A percentile compares a stretch with the other conserved stretches of the same genome.
Conservation (phyloP, 2,888 invertebrate genomes). For the Ophioninae sp. region DNA sequence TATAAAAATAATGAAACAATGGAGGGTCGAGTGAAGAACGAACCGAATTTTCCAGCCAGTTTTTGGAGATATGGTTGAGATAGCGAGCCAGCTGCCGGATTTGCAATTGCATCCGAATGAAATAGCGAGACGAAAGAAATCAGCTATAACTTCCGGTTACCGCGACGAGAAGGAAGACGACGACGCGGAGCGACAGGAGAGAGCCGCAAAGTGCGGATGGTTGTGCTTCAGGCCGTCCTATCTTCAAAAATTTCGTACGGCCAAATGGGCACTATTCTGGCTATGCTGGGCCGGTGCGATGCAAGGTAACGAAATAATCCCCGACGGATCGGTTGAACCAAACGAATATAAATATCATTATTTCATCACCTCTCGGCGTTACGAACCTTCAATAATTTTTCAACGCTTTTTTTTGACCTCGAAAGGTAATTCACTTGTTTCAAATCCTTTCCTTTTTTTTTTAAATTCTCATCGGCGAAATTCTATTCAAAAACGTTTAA, state of each 20-base stretch:
- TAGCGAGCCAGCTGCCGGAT: constrained; percentile 70
- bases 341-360: background rate
- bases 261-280: constrained; percentile 91
- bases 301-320: constrained; percentile 84
- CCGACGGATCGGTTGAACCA: no score
- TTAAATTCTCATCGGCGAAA: no score
- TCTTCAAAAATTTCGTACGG: constrained; percentile 87
- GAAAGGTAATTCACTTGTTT: no score
- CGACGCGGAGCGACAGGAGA: constrained; percentile 53
- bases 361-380: background rate
- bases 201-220: constrained; percentile 85
- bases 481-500: no score
- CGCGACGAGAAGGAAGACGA: constrained; percentile 61
- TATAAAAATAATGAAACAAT: no score
- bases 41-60: constrained; percentile 68
- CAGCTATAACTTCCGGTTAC: background rate
- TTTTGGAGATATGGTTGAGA: constrained; percentile 72
- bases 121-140: constrained; percentile 18
- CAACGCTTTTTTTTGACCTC: no score
- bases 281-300: constrained; percentile 91
- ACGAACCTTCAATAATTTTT: no score
- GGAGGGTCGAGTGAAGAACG: background rate
- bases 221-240: constrained; percentile 84
- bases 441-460: no score
- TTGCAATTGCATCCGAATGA: constrained; percentile 64